Conservation (phyloP, 2,888 invertebrate species). For the Apamea sordens region DNA sequence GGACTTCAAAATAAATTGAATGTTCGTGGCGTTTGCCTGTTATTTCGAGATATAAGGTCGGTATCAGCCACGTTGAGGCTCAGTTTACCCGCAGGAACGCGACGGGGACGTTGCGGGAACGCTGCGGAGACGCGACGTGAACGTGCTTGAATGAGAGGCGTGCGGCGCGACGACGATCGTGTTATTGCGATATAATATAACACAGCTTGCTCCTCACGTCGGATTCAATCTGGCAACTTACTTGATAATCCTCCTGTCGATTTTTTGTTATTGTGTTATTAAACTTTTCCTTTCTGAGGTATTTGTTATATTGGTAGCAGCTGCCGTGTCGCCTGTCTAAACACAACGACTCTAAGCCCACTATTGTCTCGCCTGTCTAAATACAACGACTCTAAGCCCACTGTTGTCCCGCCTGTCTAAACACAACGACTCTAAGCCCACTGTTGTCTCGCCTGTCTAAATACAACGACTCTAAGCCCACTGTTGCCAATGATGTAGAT, state of each 20-base stretch:
- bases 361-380: too few species aligned
- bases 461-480: too few species aligned
- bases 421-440: too few species aligned
- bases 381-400: too few species aligned
- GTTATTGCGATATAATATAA: neutral
- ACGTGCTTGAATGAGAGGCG: neutral
- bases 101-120: neutral
- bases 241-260: neutral
- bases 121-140: neutral
- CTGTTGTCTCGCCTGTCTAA: too few species aligned
- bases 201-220: neutral
- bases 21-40: neutral
- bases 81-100: neutral
- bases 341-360: too few species aligned
- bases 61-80: slow-evolving; percentile 10
- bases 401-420: too few species aligned
- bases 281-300: neutral
- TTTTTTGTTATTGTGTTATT: slow-evolving; percentile 3
- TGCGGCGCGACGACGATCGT: neutral
- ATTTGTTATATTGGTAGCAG: neutral
- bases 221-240: slow-evolving; percentile 21
- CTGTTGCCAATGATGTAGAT: neutral
- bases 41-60: slow-evolving; percentile 8
- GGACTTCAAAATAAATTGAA: slow-evolving; percentile 9
- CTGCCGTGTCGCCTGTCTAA: neutral